phyloP scores from a whole-genome alignment of 2,113 vertebrate species.

The Anarrhichthys ocellatus region DNA sequence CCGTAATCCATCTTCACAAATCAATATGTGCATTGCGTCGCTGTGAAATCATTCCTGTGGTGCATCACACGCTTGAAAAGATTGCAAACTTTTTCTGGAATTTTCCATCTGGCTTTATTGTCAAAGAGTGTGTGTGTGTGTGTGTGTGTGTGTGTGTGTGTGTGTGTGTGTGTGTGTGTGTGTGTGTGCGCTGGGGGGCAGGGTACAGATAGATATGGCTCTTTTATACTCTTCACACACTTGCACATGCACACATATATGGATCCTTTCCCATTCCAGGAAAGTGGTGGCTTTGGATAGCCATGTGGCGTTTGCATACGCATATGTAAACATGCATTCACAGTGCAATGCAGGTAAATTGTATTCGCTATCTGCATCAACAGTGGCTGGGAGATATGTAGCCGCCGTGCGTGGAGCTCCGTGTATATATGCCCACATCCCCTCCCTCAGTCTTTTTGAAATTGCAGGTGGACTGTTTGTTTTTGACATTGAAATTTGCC shows the following conservation, averaged over 20 bases:
- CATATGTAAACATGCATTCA: constrained; percentile 52
- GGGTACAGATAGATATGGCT: constrained; percentile 39
- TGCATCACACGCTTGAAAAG: neutral
- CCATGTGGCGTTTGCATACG: constrained; percentile 45
- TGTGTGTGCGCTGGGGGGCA: neutral
- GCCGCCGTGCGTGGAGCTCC: neutral
- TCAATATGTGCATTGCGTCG: constrained; percentile 19
- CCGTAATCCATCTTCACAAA: constrained; percentile 30
- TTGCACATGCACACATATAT: constrained; percentile 39
- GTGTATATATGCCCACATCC: constrained; percentile 41
- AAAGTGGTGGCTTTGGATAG: constrained; percentile 40
- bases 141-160: neutral
- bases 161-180: constrained; percentile 37
- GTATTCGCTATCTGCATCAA: constrained; percentile 35
- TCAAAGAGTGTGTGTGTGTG: constrained; percentile 8
- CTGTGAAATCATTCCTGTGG: neutral
- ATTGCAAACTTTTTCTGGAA: constrained; percentile 24
- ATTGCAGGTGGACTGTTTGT: constrained; percentile 48
- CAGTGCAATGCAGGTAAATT: constrained; percentile 28
- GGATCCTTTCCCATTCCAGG: constrained; percentile 38
- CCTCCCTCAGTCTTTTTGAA: constrained; percentile 36
- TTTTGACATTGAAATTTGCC: constrained; percentile 51
- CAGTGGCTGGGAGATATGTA: constrained; percentile 22
- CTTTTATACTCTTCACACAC: constrained; percentile 43
- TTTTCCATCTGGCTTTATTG: constrained; percentile 24